Percentiles rank a stretch among this genome's conserved stretches.
phyloP scores from a whole-genome alignment of 2,113 vertebrate genomes.

The Equus przewalskii region DNA sequence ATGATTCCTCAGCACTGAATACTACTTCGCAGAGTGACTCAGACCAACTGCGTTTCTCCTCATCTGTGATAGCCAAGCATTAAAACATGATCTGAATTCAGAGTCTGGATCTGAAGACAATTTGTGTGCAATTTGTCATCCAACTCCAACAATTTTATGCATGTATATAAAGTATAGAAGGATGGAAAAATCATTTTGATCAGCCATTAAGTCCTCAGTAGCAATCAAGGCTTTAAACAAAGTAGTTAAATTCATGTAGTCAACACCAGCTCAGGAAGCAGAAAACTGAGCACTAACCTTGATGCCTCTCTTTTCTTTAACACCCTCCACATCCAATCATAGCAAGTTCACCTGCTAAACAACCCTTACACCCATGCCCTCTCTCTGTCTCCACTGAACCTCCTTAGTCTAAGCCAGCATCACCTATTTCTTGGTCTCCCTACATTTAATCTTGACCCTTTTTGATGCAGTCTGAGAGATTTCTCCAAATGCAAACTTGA shows the following conservation, averaged over 20 bases:
- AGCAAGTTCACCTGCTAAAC: not conserved
- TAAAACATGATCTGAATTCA: conserved; percentile 82
- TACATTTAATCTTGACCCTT: conserved; percentile 29
- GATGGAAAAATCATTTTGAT: conserved; percentile 36
- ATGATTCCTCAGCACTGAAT: conserved; percentile 77
- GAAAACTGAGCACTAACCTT: not conserved
- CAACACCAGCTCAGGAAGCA: not conserved
- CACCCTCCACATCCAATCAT: not conserved
- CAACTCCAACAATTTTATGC: conserved; percentile 56
- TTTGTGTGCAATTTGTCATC: not conserved
- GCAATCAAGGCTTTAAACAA: conserved; percentile 28
- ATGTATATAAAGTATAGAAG: not conserved
- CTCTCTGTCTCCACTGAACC: not conserved
- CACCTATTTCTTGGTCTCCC: not conserved
- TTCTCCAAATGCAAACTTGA: not conserved
- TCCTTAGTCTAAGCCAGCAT: not conserved
- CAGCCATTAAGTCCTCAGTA: not conserved
- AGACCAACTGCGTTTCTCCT: conserved; percentile 82
- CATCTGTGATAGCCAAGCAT: conserved; percentile 76
- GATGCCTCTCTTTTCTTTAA: not conserved
- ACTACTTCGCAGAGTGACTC: conserved; percentile 76
- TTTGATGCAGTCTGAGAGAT: not conserved
- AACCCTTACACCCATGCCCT: not conserved
- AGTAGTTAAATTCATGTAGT: not conserved
- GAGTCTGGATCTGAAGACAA: conserved; percentile 74